These are phyloP conservation scores for Aurelia coerulea DNA, from an alignment of 30 jellyfish, hydroid and myxozoan species.

Conservation along the genomic window DNA sequence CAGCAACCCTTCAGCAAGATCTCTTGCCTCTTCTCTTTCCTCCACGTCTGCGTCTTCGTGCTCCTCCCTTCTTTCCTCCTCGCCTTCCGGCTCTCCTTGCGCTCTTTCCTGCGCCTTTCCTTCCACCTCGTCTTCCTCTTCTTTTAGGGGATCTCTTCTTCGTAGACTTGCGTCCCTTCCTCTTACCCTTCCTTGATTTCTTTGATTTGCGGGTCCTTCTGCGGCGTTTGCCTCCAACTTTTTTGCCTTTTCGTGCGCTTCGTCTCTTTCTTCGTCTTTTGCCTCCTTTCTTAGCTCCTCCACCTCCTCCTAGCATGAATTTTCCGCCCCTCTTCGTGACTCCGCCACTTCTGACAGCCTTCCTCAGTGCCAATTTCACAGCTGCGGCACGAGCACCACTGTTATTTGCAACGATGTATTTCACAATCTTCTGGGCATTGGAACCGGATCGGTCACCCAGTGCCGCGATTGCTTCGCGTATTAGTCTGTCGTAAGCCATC, in stretches of 20 bases:
- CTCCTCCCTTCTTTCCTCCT: neutral
- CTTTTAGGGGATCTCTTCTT: constrained; percentile 6
- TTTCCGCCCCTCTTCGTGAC: constrained; percentile 32
- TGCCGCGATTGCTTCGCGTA: constrained; percentile 53
- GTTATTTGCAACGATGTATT: constrained; percentile 50
- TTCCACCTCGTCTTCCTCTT: neutral
- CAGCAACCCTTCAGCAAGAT: too few species aligned
- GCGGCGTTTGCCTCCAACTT: too few species aligned
- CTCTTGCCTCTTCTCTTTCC: too few species aligned
- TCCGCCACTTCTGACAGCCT: constrained; percentile 55
- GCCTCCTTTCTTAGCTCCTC: too few species aligned
- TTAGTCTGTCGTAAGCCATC: constrained; percentile 39
- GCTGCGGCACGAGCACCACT: constrained; percentile 43
- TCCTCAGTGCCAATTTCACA: constrained; percentile 52
- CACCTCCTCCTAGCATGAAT: constrained; percentile 27
- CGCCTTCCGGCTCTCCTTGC: neutral
- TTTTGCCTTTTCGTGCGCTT: too few species aligned
- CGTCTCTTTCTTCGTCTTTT: too few species aligned
- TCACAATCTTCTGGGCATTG: constrained; percentile 33
- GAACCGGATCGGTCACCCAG: constrained; percentile 60
- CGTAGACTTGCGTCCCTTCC: neutral
- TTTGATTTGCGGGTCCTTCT: too few species aligned
- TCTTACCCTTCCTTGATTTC: too few species aligned
- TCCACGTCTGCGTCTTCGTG: constrained; percentile 12
- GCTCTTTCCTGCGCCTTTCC: neutral